Percentiles rank a stretch among this genome's conserved stretches.
phyloP scores from a whole-genome alignment of 2,888 invertebrate species.

The Clivina fossor region DNA sequence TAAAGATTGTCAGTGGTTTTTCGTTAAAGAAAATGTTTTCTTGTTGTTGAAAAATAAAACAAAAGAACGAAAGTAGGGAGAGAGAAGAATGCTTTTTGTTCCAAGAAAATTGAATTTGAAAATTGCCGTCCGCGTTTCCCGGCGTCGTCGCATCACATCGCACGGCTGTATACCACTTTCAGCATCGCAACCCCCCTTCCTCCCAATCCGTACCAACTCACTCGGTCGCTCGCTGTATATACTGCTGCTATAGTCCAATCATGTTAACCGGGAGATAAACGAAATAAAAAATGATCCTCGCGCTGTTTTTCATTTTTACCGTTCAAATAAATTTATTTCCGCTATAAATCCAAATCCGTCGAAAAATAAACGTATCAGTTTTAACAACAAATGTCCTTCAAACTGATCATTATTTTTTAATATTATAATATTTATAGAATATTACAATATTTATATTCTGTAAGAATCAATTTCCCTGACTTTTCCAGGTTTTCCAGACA shows the following conservation, averaged over 20 bases:
- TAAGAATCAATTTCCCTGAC: too few relatives aligned
- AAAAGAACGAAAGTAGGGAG: slow-evolving; percentile 47
- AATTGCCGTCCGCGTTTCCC: slow-evolving; percentile 53
- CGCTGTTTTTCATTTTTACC: slow-evolving; percentile 25
- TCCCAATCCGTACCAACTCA: too few relatives aligned
- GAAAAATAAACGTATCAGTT: too few relatives aligned
- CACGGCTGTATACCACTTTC: slow-evolving; percentile 34
- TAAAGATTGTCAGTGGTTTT: too few relatives aligned
- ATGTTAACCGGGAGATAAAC: slow-evolving; percentile 31
- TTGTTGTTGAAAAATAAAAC: slow-evolving; percentile 40
- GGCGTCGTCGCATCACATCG: too few relatives aligned
- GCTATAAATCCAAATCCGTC: slow-evolving; percentile 26
- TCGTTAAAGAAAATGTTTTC: slow-evolving; percentile 23
- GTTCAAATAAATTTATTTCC: slow-evolving; percentile 27
- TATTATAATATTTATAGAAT: too few relatives aligned
- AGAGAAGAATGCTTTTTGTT: slow-evolving; percentile 48
- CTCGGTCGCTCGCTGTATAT: too few relatives aligned
- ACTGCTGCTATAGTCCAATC: slow-evolving; percentile 30
- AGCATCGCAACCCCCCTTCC: too few relatives aligned
- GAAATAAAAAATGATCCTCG: slow-evolving; percentile 31
- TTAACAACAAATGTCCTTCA: too few relatives aligned
- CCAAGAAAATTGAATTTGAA: slow-evolving; percentile 55
- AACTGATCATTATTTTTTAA: too few relatives aligned
- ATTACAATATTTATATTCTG: too few relatives aligned
- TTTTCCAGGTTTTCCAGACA: too few relatives aligned